Base-by-base conservation (phyloP, 2,797 vertebrate genomes). In the Poecilia picta region DNA sequence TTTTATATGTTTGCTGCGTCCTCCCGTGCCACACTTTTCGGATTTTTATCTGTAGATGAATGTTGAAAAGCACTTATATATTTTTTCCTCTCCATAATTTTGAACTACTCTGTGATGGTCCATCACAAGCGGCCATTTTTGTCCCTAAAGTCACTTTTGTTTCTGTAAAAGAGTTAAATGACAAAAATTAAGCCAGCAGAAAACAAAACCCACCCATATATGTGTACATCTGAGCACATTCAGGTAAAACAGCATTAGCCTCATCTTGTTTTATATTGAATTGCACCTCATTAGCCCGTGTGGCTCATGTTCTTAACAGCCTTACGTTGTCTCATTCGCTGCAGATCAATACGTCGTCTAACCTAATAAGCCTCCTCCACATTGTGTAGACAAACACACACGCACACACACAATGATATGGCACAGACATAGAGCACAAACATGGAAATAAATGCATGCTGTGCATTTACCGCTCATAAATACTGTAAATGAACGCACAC, bases 301-400 rank as follows among this genome's bases (percentile, higher is more conserved):
- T 91, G 88, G 89, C 92, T 93, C 90, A 91, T 94, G 92, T 92
- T 93, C 88, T 93, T 94, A 94, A 94, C 91, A 93, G 90, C 92
- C 89, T 93, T 94, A 94, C 94, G 87, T 87, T 89, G 83, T 88
- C 89, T 92, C 88, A 88, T 88, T 91, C 90, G 89, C 88, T 87
- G 71, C 90, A 87, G 89, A 94, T 95, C 93, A 94, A 94, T 94
- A 93, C 90, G 72, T 81, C 87, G 83, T 82, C 87, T 93, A 94
- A 94, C 89, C 83, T 87, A 94, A 95, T 93, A 92, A 94, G 87
- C 80, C 87, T 82, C 66, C 72, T 84, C 77, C 87, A 87, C 72
- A 77, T 77, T 78, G 74, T 77, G 72, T 68, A 46, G 31, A 36
- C 45, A 57, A 77, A 85, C 82, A 75, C 76, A 74, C 51, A 81